Evolutionary conservation across 2,113 vertebrate genomes (phyloP).

Genomic region (Xiphophorus maculatus): DNA sequence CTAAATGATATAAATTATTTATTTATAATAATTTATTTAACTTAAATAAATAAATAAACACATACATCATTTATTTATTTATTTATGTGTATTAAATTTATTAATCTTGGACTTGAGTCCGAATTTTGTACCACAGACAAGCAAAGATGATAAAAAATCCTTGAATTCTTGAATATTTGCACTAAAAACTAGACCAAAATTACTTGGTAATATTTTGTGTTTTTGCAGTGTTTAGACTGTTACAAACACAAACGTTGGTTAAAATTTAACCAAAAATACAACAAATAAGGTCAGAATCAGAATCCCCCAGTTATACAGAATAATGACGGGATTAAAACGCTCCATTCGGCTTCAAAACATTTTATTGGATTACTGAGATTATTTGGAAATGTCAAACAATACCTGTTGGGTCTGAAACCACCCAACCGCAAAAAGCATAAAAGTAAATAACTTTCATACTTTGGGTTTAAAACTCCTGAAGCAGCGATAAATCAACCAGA

Average conservation of each 20-base stretch:
- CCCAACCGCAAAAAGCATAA: not conserved
- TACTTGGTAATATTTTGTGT: too few relatives aligned
- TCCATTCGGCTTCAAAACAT: not conserved
- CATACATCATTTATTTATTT: too few relatives aligned
- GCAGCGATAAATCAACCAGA: not conserved
- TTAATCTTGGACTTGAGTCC: too few relatives aligned
- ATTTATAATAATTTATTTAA: too few relatives aligned
- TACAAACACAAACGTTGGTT: not conserved
- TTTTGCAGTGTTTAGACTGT: too few relatives aligned
- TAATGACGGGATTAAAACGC: not conserved
- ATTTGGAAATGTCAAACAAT: slow-evolving; percentile 7
- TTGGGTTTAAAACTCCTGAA: not conserved
- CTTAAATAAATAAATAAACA: too few relatives aligned
- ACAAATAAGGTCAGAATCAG: slow-evolving; percentile 5
- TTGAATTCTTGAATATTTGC: too few relatives aligned
- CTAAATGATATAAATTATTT: too few relatives aligned
- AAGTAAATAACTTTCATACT: not conserved
- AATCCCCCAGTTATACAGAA: not conserved
- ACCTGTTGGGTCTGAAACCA: not conserved
- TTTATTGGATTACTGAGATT: not conserved
- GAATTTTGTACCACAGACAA: too few relatives aligned
- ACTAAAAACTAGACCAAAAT: too few relatives aligned
- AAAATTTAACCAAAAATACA: slow-evolving; percentile 16
- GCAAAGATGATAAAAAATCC: not conserved
- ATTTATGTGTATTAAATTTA: too few relatives aligned